Evolutionary conservation across 2,888 invertebrate genomes (phyloP), one percentile per base, ranked within the genome.

Genomic region (Spodoptera picta): DNA sequence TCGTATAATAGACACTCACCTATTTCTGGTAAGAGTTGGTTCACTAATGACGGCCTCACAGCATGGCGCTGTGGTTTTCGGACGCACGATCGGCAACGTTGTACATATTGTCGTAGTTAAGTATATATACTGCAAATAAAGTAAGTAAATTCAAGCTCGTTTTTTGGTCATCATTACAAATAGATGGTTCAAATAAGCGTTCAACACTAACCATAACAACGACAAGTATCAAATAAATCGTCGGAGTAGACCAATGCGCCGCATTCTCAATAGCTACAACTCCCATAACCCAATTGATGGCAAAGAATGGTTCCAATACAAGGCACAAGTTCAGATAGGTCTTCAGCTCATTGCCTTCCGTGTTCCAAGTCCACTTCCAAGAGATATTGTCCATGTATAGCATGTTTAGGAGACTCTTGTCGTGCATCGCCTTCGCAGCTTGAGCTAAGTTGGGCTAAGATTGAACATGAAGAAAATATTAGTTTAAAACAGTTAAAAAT

Each of bases 201-300:
- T 27, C 55, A 3, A 5, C 43, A 69, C 91, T 92, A 86, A 96
- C 96, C 96, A 96, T 95, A 64, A 95, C 87, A 72, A 95, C 92
- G 19, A 95, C 95, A 23, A 95, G 90, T 48, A 96, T 89, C 46
- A 95, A 90, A 79, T 96, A 96, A 57, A 96, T 94, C 1, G 95
- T 92, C 0, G 96, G 95, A 65, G 96, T 96, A 4, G 95, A 93
- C 91, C 95, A 95, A 77, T 95, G 95, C 2, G 95, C 90, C 2
- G 96, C 95, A 82, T 97, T 97, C 84, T 97, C 97, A 46, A 97
- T 94, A 0, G 97, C 97, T 41, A 97, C 95, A 4, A 97, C 97
- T 0, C 96, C 96, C 88, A 97, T 95, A 75, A 97, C 97, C 97
- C 97, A 97, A 78, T 96, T 96, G 23, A 97, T 95, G 11, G 96